A percentile compares a stretch with the other conserved stretches of the same genome.
Conservation (phyloP, 1,140 invertebrate species). For the Armadillidium nasatum region DNA sequence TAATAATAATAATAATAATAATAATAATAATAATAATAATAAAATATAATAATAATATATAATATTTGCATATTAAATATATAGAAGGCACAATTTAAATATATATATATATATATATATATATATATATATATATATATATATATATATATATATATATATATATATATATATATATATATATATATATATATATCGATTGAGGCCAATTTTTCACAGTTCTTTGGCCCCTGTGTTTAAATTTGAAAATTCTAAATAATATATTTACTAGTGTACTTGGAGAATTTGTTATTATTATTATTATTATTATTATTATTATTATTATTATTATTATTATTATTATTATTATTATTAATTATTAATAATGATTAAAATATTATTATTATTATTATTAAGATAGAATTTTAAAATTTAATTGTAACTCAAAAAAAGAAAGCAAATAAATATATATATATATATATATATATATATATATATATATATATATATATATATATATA, state of each 20-base stretch:
- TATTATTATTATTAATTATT: not conserved
- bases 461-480: not conserved
- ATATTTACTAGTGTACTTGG: not conserved
- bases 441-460: constrained; percentile 4
- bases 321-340: not conserved
- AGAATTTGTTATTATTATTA: not conserved
- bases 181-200: constrained; percentile 6
- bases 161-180: constrained; percentile 15
- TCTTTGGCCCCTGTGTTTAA: not conserved
- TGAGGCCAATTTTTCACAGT: too few species aligned
- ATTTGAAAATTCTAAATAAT: not conserved
- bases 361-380: too few species aligned
- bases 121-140: constrained; percentile 9
- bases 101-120: not conserved
- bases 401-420: not conserved
- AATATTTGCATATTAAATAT: not conserved
- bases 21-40: constrained; percentile 1
- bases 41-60: not conserved
- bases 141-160: constrained; percentile 1
- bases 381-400: not conserved
- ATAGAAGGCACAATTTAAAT: not conserved
- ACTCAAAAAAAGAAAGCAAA: not conserved
- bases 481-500: not conserved
- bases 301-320: constrained; percentile 1
- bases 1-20: constrained; percentile 6